Conservation (phyloP, 1,140 invertebrate species). For the Neodiprion virginianus region DNA sequence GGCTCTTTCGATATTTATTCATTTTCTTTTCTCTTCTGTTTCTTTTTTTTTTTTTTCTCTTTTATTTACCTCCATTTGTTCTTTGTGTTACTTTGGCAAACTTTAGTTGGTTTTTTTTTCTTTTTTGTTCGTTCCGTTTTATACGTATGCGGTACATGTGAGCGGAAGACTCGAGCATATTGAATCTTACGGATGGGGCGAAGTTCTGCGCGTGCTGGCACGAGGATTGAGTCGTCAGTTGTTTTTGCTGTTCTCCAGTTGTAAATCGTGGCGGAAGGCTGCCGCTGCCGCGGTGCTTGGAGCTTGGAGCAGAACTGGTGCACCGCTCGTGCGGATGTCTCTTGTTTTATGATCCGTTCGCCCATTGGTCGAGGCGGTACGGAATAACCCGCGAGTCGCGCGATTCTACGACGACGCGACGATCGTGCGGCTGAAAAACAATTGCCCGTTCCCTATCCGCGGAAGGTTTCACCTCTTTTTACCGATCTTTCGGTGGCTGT, state of each 20-base stretch:
- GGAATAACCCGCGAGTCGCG: slow-evolving; percentile 1
- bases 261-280: slow-evolving; percentile 12
- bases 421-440: background rate
- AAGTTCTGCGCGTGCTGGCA: background rate
- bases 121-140: background rate
- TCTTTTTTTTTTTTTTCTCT: no score
- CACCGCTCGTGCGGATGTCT: slow-evolving; percentile 3
- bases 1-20: no score
- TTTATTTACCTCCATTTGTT: no score
- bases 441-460: background rate
- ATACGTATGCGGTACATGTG: slow-evolving; percentile 5
- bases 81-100: no score
- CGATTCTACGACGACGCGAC: background rate
- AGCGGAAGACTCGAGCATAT: background rate
- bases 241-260: slow-evolving; percentile 17
- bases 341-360: slow-evolving; percentile 7
- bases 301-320: background rate
- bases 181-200: slow-evolving; percentile 3
- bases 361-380: background rate
- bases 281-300: background rate
- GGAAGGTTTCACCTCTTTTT: no score
- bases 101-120: no score
- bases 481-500: no score
- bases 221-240: slow-evolving; percentile 12
- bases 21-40: no score